These are phyloP conservation scores for Apodemia mormo DNA, from an alignment of 2,888 invertebrate species.

Conservation along the genomic window DNA sequence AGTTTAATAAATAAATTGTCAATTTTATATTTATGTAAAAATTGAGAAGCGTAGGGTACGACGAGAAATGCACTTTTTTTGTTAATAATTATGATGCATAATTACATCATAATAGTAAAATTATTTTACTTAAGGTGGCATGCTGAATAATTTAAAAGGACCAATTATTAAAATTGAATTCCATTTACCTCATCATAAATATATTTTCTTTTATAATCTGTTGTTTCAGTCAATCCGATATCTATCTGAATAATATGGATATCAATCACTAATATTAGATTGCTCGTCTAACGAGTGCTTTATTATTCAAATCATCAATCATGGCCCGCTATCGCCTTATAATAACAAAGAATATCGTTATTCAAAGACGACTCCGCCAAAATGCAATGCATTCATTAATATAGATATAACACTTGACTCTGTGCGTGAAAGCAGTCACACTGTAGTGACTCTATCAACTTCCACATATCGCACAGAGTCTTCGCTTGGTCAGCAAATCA, in stretches of 20 bases:
- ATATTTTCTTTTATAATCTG: background rate
- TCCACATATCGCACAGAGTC: slow-evolving; percentile 96
- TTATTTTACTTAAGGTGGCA: no score
- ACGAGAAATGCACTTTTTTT: no score
- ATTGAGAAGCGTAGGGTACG: no score
- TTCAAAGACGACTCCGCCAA: slow-evolving; percentile 8
- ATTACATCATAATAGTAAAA: no score
- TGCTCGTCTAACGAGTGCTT: slow-evolving; percentile 14
- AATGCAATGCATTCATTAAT: slow-evolving; percentile 31
- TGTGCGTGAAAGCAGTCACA: slow-evolving; percentile 84
- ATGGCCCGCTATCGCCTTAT: background rate
- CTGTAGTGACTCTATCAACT: slow-evolving; percentile 94
- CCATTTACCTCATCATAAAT: background rate
- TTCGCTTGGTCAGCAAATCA: slow-evolving; percentile 98
- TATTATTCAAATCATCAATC: background rate
- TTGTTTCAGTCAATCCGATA: background rate
- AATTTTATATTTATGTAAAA: no score
- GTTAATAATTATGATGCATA: no score
- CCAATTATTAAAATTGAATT: no score
- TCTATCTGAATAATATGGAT: background rate
- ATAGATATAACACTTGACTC: slow-evolving; percentile 52
- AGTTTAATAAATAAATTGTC: no score
- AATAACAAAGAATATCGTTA: background rate
- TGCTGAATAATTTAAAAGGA: no score
- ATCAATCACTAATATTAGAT: slow-evolving; percentile 8